Evolutionary conservation across 2,797 vertebrate species (phyloP).

Genomic region (Tenualosa ilisha): DNA sequence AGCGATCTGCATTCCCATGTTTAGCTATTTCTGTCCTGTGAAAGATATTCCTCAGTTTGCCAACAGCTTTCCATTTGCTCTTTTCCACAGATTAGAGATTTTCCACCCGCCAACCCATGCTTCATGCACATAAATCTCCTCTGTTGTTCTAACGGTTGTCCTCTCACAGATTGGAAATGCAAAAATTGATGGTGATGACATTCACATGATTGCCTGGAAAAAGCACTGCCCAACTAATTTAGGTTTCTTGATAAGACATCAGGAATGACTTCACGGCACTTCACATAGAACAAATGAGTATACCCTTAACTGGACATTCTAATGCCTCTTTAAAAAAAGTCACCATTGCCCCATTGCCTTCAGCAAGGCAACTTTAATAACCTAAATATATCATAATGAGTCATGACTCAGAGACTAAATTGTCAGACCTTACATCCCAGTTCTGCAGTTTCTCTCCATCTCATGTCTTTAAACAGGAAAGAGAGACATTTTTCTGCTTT

Average conservation of each 20-base stretch:
- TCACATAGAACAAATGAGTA: neutral
- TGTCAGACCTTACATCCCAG: neutral
- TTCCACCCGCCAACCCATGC: conserved; percentile 27
- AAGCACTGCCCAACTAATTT: neutral
- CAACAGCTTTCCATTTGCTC: conserved; percentile 34
- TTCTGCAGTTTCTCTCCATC: neutral
- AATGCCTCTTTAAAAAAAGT: neutral
- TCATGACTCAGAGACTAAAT: neutral
- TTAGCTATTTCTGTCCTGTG: neutral
- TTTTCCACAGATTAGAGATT: conserved; percentile 33
- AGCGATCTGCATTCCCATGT: neutral
- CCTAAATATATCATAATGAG: neutral
- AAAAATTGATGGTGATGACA: neutral
- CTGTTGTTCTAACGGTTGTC: conserved; percentile 27
- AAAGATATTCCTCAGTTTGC: conserved; percentile 29
- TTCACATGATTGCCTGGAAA: neutral
- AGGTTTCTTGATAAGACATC: neutral
- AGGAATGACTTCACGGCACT: neutral
- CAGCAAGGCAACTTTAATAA: neutral
- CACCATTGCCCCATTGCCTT: neutral
- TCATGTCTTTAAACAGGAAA: neutral
- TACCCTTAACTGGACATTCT: neutral
- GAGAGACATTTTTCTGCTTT: neutral
- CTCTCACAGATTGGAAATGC: neutral
- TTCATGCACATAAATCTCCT: conserved; percentile 33